These are phyloP conservation scores for Rhadina sibilatrix DNA, from an alignment of 2,113 vertebrate genomes.

Conservation along the genomic window DNA sequence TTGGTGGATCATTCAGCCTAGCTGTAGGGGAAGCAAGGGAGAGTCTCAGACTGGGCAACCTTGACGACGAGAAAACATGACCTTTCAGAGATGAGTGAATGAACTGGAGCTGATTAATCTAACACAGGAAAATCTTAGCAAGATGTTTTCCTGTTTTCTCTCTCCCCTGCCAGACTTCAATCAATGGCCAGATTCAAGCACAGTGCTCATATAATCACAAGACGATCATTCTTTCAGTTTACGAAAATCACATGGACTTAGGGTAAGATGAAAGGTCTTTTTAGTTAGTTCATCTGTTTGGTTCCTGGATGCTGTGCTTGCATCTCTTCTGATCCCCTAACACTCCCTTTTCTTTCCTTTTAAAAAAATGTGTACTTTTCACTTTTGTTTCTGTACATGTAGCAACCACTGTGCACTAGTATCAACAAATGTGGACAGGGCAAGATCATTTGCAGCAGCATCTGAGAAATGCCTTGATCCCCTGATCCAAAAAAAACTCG, in stretches of 20 bases:
- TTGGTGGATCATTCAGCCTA: background rate
- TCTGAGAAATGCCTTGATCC: background rate
- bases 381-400: background rate
- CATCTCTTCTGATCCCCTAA: background rate
- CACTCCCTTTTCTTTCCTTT: background rate
- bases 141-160: slow-evolving; percentile 41
- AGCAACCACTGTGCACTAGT: background rate
- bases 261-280: slow-evolving; percentile 27
- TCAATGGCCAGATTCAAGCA: slow-evolving; percentile 44
- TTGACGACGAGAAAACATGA: background rate
- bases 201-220: slow-evolving; percentile 16
- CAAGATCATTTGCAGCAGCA: background rate
- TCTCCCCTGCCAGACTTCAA: slow-evolving; percentile 22
- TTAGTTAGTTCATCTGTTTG: background rate
- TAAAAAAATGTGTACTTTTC: background rate
- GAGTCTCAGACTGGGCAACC: background rate
- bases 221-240: slow-evolving; percentile 10
- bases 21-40: background rate
- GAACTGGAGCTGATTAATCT: slow-evolving; percentile 10
- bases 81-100: slow-evolving; percentile 3
- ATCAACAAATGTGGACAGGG: background rate
- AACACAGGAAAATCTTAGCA: slow-evolving; percentile 50
- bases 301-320: background rate
- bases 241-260: background rate
- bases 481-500: background rate